These are phyloP conservation scores for Aldrovandia affinis DNA, from an alignment of 2,797 vertebrate genomes.

Conservation along the genomic window DNA sequence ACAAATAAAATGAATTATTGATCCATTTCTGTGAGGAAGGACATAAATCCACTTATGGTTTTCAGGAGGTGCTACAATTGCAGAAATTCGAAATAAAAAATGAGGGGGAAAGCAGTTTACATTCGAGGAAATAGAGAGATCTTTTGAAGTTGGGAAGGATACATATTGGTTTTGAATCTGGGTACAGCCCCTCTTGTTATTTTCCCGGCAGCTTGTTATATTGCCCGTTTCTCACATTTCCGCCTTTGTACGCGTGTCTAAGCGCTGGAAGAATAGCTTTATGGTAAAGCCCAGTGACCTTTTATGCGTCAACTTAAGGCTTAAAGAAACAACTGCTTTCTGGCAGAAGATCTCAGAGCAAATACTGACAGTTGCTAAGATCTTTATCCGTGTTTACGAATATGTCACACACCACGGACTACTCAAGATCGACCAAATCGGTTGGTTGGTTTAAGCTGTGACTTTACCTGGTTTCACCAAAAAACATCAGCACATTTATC, in stretches of 20 bases:
- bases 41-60: not conserved
- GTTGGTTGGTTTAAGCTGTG: not conserved
- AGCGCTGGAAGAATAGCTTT: slow-evolving; percentile 40
- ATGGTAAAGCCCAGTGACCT: slow-evolving; percentile 49
- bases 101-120: not conserved
- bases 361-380: not conserved
- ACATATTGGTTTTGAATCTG: not conserved
- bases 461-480: not conserved
- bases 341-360: not conserved
- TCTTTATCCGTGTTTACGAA: not conserved
- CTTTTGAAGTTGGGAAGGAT: not conserved
- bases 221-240: slow-evolving; percentile 41
- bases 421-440: not conserved
- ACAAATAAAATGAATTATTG: too few relatives aligned
- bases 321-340: slow-evolving; percentile 41
- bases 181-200: slow-evolving; percentile 18
- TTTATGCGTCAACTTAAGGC: slow-evolving; percentile 44
- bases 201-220: slow-evolving; percentile 33
- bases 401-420: not conserved
- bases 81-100: slow-evolving; percentile 11
- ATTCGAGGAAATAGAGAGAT: not conserved
- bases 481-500: not conserved
- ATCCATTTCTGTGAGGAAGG: slow-evolving; percentile 20
- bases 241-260: slow-evolving; percentile 47
- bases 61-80: slow-evolving; percentile 14